Conservation (phyloP, 2,888 invertebrate species). For the Aphidius colemani region DNA sequence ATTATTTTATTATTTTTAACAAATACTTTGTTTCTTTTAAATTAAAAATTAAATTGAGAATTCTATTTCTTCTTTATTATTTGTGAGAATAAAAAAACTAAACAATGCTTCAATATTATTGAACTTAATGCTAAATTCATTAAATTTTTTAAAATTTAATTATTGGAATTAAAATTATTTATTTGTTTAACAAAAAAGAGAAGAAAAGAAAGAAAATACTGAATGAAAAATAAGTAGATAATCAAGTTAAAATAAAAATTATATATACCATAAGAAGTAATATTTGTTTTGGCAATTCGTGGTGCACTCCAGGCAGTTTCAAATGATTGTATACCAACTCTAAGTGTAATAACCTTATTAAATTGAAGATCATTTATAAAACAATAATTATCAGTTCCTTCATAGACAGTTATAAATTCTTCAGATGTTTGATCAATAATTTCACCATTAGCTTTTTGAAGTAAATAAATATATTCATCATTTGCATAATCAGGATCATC, state of each 20-base stretch:
- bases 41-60: too few species aligned
- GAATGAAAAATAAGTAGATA: background rate
- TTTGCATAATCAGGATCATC: slow-evolving; percentile 54
- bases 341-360: slow-evolving; percentile 62
- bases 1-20: too few species aligned
- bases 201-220: background rate
- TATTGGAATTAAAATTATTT: too few species aligned
- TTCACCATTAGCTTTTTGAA: slow-evolving; percentile 60
- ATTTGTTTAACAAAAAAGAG: too few species aligned
- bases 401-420: slow-evolving; percentile 58
- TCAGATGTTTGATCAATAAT: slow-evolving; percentile 46
- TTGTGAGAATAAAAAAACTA: too few species aligned
- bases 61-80: too few species aligned
- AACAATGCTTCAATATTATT: too few species aligned
- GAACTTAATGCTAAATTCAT: too few species aligned
- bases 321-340: slow-evolving; percentile 63
- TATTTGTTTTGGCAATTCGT: slow-evolving; percentile 59
- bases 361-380: slow-evolving; percentile 62
- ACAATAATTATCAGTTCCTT: slow-evolving; percentile 60
- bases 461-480: slow-evolving; percentile 60
- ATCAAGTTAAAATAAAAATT: background rate
- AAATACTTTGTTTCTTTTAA: too few species aligned
- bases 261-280: slow-evolving; percentile 60
- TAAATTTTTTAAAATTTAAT: too few species aligned
- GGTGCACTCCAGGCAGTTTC: slow-evolving; percentile 65